These are phyloP conservation scores for Rotaria macrura DNA, from an alignment of 2,888 invertebrate genomes.

Conservation along the genomic window DNA sequence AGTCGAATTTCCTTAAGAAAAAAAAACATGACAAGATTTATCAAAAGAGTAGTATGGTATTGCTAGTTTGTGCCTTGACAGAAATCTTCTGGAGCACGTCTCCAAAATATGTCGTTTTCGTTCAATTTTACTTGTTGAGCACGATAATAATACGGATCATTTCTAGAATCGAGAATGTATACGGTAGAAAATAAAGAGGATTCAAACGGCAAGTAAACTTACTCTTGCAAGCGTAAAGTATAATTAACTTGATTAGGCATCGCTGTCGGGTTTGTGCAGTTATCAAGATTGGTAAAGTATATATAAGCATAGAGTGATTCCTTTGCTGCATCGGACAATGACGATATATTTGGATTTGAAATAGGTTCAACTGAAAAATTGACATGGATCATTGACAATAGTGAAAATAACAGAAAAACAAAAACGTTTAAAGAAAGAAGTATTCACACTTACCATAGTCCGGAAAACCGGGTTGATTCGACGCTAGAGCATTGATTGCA, in stretches of 20 bases:
- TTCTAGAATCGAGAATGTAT: not conserved
- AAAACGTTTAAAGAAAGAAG: too few species aligned
- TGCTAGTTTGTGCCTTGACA: not conserved
- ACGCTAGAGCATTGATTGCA: not conserved
- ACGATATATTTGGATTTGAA: not conserved
- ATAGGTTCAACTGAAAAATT: not conserved
- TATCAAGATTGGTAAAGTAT: not conserved
- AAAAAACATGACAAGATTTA: not conserved
- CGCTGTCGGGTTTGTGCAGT: not conserved
- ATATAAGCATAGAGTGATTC: not conserved
- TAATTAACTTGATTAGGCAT: not conserved
- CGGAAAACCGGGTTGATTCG: not conserved
- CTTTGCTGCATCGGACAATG: not conserved
- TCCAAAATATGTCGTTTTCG: constrained; percentile 15
- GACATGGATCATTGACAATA: too few species aligned
- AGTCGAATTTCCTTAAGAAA: not conserved
- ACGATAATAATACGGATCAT: not conserved
- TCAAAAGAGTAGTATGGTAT: not conserved
- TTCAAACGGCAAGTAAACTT: not conserved
- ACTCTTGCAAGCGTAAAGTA: constrained; percentile 9
- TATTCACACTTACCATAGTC: not conserved
- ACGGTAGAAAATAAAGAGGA: not conserved
- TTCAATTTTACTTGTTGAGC: not conserved
- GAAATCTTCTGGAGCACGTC: constrained; percentile 31
- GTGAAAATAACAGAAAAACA: too few species aligned